Percentiles rank a stretch among this genome's conserved stretches.
These are phyloP conservation scores for Enteromius argenteus DNA, from an alignment of 2,797 vertebrate genomes.

Conservation along the genomic window DNA sequence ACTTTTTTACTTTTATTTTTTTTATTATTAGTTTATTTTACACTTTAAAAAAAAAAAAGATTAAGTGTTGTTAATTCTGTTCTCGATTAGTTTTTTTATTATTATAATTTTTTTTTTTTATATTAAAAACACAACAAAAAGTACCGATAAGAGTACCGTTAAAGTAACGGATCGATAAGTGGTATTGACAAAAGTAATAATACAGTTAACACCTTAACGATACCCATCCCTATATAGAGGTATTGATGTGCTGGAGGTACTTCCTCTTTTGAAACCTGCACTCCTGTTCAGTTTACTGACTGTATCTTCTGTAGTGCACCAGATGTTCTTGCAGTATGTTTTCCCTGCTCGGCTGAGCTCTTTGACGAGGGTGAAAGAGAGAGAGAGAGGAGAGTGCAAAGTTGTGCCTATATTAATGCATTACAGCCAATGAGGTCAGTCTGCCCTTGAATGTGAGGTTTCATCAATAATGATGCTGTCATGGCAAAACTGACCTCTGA, in stretches of 20 bases:
- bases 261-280: constrained; percentile 18
- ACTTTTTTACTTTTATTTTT: no score
- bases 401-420: constrained; percentile 13
- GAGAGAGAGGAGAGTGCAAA: constrained; percentile 8
- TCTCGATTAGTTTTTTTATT: no score
- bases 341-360: constrained; percentile 73
- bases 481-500: constrained; percentile 24
- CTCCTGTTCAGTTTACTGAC: constrained; percentile 37
- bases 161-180: no score
- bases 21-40: no score
- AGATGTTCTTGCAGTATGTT: constrained; percentile 76
- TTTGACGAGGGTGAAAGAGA: constrained; percentile 64
- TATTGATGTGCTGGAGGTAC: constrained; percentile 24
- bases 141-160: no score
- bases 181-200: no score
- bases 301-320: constrained; percentile 59
- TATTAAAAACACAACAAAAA: no score
- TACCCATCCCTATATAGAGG: background rate
- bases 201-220: no score
- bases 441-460: constrained; percentile 33
- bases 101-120: no score
- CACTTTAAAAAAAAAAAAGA: no score
- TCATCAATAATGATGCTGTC: constrained; percentile 23
- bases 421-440: constrained; percentile 18
- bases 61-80: no score